Evolutionary conservation across 2,888 invertebrate genomes (phyloP), one percentile per base, ranked within the genome.

Genomic region (Arrhopalites spinosus): DNA sequence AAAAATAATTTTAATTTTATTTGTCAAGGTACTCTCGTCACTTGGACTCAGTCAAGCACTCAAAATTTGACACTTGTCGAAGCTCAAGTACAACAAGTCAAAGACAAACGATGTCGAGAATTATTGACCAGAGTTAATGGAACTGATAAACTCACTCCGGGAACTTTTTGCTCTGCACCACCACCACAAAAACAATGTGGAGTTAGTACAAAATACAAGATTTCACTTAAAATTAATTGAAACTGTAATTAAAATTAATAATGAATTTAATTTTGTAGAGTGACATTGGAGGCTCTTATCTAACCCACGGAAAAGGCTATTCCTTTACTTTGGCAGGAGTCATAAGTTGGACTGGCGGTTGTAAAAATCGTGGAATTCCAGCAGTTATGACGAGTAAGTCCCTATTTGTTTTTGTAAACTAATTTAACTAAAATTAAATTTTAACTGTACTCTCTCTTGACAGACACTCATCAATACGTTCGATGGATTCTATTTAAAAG

Each of bases 221-320:
- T 56, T 47, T 1, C n/a, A 56, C n/a, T n/a, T n/a, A 56, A 56
- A 56, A 56, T 56, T n/a, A n/a, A n/a, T n/a, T n/a, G n/a, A n/a
- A n/a, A n/a, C n/a, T n/a, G n/a, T 64, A 64, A 36, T 15, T 29
- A 25, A 36, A 45, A 29, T 66, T 29, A 36, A 27, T 7, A 47
- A 29, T 45, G 66, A 30, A 30, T n/a, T 20, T 29, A n/a, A 66
- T n/a, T 36, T 20, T 30, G 15, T n/a, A 69, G 69, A 61, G 25
- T n/a, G 47, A 63, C 27, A 25, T 17, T 36, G 74, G 74, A 15
- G 74, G 74, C 13, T 36, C 68, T 15, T 75, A 43, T 45, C 25
- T 75, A 29, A 59, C 59, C 11, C 68, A 56, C 25, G 74, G 69
- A 13, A 75, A 75, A 69, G 59, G 59, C 20, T 75, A 75, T 20